Conservation (phyloP, 2,888 invertebrate genomes). For the Agrochola lychnidis region DNA sequence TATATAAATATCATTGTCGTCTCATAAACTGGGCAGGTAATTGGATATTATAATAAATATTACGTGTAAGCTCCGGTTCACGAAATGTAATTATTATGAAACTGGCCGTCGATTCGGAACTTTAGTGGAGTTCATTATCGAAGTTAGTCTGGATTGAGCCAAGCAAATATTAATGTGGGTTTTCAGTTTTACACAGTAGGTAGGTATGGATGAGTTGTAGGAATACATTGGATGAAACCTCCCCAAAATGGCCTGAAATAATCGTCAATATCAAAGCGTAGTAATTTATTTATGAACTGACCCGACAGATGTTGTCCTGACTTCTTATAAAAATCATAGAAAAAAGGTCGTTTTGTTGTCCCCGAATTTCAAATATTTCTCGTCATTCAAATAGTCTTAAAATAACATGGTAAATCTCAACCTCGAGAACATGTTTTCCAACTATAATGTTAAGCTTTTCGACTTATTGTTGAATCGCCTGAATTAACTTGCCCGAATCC, state of each 20-base stretch:
- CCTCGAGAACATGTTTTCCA: too few species aligned
- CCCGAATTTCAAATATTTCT: too few species aligned
- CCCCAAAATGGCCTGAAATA: neutral
- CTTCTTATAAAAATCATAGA: neutral
- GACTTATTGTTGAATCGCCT: too few species aligned
- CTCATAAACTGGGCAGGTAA: slow-evolving; percentile 11
- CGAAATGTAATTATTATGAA: slow-evolving; percentile 3
- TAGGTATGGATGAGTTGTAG: neutral
- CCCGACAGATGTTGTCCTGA: too few species aligned
- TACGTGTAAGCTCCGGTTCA: slow-evolving; percentile 2
- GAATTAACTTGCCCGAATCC: too few species aligned
- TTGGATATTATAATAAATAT: neutral
- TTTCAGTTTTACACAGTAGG: neutral
- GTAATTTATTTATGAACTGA: neutral
- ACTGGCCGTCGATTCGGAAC: neutral
- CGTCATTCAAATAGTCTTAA: too few species aligned
- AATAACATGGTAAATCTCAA: too few species aligned
- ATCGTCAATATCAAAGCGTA: neutral
- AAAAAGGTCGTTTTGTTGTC: neutral
- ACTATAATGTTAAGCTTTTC: too few species aligned
- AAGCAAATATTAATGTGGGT: neutral
- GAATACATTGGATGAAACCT: neutral
- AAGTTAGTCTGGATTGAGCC: neutral
- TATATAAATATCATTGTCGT: neutral
- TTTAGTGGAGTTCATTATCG: neutral